phyloP scores from a whole-genome alignment of 1,140 invertebrate genomes.

The Harpegnathos saltator region DNA sequence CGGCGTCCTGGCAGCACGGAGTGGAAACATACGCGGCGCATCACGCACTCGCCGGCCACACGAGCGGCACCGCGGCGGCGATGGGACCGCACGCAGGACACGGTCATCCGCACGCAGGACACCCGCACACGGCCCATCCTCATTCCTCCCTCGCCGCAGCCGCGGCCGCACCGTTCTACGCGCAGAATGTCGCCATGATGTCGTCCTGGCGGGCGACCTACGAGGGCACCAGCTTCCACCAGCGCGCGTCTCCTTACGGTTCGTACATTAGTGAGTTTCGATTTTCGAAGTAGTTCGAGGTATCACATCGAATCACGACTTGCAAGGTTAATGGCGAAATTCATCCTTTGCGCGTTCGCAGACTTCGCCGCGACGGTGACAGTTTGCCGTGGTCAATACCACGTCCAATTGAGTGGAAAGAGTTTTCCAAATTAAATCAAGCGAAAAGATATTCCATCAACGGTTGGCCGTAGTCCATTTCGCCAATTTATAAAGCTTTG shows the following conservation, averaged over 20 bases:
- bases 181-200: conserved; percentile 91
- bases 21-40: conserved; percentile 84
- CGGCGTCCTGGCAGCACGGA: conserved; percentile 85
- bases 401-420: too few species aligned
- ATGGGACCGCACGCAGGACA: conserved; percentile 82
- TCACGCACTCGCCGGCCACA: conserved; percentile 83
- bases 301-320: too few species aligned
- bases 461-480: too few species aligned
- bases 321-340: too few species aligned
- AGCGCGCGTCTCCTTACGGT: conserved; percentile 91
- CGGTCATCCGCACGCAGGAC: conserved; percentile 80
- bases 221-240: conserved; percentile 91
- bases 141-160: conserved; percentile 85
- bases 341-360: too few species aligned
- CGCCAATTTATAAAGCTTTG: too few species aligned
- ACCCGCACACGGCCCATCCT: conserved; percentile 83
- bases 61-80: conserved; percentile 78
- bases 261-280: conserved; percentile 65
- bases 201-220: conserved; percentile 92
- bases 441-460: too few species aligned
- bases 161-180: conserved; percentile 88
- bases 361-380: too few species aligned
- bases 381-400: too few species aligned
- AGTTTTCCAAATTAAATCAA: too few species aligned
- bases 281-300: too few species aligned